Evolutionary conservation across 2,888 invertebrate species (phyloP), one percentile per base, ranked within the genome.

Genomic region (Pandemis heparana): DNA sequence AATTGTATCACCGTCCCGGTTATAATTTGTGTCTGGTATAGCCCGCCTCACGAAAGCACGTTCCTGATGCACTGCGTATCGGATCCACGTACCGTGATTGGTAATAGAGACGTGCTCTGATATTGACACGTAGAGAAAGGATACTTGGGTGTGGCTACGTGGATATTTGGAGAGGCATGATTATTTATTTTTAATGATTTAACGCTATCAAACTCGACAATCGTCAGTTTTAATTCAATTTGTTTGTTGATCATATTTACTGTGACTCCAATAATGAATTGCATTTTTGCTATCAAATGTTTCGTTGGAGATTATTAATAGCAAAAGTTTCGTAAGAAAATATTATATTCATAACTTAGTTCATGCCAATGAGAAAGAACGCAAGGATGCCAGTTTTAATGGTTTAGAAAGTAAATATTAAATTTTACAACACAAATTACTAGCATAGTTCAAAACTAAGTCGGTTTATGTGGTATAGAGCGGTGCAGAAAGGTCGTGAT

Each of bases 61-160:
- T 56, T 23, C 12, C 56, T 56, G 23, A 56, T 56, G 56, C 56
- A 56, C 56, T 23, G 56, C 56, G 56, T 56, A 56, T 56, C 56
- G 56, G 56, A 56, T 56, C 10, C 56, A 56, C 56, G 56, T 56
- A 56, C 18, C 56, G 56, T 56, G 56, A 56, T 56, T 56, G 56
- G 23, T 56, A 56, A 56, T 56, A 56, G 23, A 56, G 56, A 56
- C 56, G 56, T 56, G 56, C 12, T 23, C 23, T 12, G 56, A 56
- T 23, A 56, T 12, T 56, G 56, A 56, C 56, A 56, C 56, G 56
- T 56, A 56, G 56, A 56, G 56, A 18, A 56, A 10, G 56, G 56
- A 56, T 56, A 56, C 23, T 56, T 3, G 56, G 56, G 12, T 23
- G 1, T n/a, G 12, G 12, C 23, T 56, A 12, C 12, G 56, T 56